Percentiles rank a stretch among this genome's conserved stretches.
These are phyloP conservation scores for Arion vulgaris DNA, from an alignment of 1,140 invertebrate species.

Conservation along the genomic window DNA sequence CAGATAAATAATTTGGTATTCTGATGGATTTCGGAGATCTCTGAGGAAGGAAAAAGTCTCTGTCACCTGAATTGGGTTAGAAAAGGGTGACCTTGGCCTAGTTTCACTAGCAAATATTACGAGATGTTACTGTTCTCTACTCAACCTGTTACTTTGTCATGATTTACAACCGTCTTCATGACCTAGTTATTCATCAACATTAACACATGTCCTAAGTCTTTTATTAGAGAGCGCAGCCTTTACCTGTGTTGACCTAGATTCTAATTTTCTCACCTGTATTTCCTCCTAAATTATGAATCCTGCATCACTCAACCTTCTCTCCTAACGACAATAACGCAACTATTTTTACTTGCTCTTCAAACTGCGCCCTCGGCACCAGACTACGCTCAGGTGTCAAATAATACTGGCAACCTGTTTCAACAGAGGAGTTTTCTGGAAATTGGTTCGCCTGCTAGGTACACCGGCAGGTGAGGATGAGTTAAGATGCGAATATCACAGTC, in stretches of 20 bases:
- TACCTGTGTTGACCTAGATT: neutral
- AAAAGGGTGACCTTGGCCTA: too few species aligned
- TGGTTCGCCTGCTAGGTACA: too few species aligned
- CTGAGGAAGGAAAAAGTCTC: too few species aligned
- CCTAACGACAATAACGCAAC: neutral
- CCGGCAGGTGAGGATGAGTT: too few species aligned
- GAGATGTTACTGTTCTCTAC: too few species aligned
- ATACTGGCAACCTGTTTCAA: neutral
- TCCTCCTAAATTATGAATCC: neutral
- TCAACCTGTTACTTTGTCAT: too few species aligned
- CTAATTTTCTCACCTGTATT: neutral
- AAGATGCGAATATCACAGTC: too few species aligned
- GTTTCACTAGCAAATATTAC: too few species aligned
- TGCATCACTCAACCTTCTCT: neutral
- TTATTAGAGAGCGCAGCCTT: neutral
- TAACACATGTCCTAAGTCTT: neutral
- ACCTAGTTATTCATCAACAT: neutral
- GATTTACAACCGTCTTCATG: too few species aligned
- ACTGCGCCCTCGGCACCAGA: neutral
- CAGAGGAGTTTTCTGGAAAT: neutral
- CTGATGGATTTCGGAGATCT: too few species aligned
- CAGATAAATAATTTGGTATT: too few species aligned
- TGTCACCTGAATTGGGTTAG: too few species aligned
- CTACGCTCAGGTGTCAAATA: neutral
- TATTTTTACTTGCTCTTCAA: neutral